These are phyloP conservation scores for Acronicta aceris DNA, from an alignment of 2,888 invertebrate genomes.

Conservation along the genomic window DNA sequence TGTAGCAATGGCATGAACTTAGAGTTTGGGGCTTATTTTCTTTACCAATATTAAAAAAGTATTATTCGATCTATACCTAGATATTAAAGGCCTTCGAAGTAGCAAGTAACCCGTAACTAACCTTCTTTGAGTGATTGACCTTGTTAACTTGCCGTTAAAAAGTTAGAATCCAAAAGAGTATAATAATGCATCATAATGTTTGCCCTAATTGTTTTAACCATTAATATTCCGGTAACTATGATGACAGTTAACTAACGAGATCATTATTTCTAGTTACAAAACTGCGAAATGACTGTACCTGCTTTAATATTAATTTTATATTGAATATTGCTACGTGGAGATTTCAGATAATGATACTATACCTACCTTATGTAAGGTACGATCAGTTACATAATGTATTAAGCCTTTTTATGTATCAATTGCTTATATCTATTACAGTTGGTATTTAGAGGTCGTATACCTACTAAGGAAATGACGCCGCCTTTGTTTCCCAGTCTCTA, in stretches of 20 bases:
- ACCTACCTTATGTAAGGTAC: conserved; percentile 30
- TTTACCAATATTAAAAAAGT: too few species aligned
- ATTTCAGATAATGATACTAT: conserved; percentile 24
- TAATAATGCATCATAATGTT: conserved; percentile 5
- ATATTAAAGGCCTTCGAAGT: too few species aligned
- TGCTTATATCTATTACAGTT: conserved; percentile 56
- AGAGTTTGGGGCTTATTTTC: too few species aligned
- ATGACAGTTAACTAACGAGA: conserved; percentile 16
- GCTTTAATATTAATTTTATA: conserved; percentile 19
- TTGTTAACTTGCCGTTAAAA: too few species aligned
- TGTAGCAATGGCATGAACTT: too few species aligned
- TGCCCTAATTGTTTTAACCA: conserved; percentile 37
- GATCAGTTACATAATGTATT: conserved; percentile 29
- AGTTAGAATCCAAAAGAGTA: not conserved
- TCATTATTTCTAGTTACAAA: conserved; percentile 9
- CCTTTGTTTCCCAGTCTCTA: conserved; percentile 77
- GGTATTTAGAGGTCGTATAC: conserved; percentile 65
- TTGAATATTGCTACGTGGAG: conserved; percentile 28
- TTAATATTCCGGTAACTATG: conserved; percentile 33
- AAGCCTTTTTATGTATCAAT: conserved; percentile 48
- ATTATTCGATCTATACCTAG: too few species aligned
- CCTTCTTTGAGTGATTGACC: too few species aligned
- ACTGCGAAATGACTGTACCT: conserved; percentile 4
- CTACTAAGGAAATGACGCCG: conserved; percentile 65
- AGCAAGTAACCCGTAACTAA: too few species aligned